Base-by-base conservation (phyloP, 1,140 invertebrate genomes). In the Cherax quadricarinatus region DNA sequence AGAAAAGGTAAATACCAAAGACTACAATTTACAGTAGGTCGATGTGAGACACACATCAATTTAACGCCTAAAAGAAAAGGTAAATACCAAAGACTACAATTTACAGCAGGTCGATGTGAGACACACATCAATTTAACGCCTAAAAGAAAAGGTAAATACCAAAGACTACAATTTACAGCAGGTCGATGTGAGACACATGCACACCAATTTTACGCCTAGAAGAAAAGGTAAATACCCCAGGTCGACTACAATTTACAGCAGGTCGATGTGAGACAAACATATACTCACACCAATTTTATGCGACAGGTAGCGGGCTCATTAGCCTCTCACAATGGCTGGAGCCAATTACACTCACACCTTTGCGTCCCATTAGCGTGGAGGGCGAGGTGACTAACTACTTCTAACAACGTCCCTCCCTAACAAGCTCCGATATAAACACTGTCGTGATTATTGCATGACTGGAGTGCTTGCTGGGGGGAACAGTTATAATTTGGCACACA, bases 281-380 rank as follows among this genome's bases (percentile, higher is more conserved):
- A 51, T 48, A 51, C 79, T 24, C 81, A 53, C 81, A 21, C 48
- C 30, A 14, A 81, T 3, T 70, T 70, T 85, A 70, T 30, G 83
- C 14, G 83, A 85, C 83, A 70, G 83, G 60, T 85, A 53, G 62
- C n/a, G 30, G 60, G 53, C 30, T 85, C 70, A 85, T 85, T 85
- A 70, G 24, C 12, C 60, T 14, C 24, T 6, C 41, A 85, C 62
- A 70, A 49, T 16, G 62, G 57, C 53, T 85, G 62, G 14, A 85
- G 83, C 83, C 83, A 85, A 85, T 85, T 70, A 85, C 62, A 85
- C 60, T 85, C 83, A 85, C 83, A 85, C 83, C 83, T 85, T 85
- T 85, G 30, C 62, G 60, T 48, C 62, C 60, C 62, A 85, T 85
- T 85, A 84, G 66, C 60, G 49, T 14, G 83, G 21, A 70, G 83